Evolutionary conservation across 1,140 invertebrate genomes (phyloP).

Genomic region (Catajapyx aquilonaris): DNA sequence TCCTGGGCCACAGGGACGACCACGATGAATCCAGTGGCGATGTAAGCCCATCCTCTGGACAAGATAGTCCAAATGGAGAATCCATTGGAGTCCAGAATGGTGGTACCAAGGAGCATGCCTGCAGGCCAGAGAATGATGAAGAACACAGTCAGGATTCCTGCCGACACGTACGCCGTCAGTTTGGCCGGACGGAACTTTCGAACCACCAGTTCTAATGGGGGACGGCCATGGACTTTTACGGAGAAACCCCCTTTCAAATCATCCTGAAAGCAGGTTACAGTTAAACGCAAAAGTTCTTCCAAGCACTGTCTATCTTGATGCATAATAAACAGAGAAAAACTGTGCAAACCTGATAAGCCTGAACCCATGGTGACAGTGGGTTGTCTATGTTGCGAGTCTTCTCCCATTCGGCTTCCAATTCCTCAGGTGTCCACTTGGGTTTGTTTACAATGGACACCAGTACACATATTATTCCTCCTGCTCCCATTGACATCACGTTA

Average conservation of each 20-base stretch:
- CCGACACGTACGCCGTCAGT: neutral
- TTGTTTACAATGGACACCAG: constrained; percentile 16
- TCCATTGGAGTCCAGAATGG: neutral
- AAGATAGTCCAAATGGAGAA: no score
- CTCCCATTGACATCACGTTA: constrained; percentile 20
- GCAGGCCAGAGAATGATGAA: neutral
- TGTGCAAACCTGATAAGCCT: constrained; percentile 16
- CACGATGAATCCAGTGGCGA: no score
- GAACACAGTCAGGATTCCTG: neutral
- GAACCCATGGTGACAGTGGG: constrained; percentile 22
- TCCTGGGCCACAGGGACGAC: no score
- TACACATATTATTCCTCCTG: constrained; percentile 18
- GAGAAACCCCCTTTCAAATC: neutral
- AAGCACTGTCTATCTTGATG: no score
- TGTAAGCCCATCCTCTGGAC: no score
- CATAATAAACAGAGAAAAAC: no score
- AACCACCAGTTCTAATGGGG: neutral
- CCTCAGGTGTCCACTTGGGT: constrained; percentile 8
- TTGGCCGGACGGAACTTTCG: neutral
- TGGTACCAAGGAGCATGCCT: neutral
- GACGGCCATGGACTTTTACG: neutral
- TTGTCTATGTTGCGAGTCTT: constrained; percentile 25
- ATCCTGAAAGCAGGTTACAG: neutral
- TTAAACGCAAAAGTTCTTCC: neutral
- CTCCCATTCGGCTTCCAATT: constrained; percentile 20